Conservation (phyloP, 1,140 invertebrate species). For the Drosophila micromelanica region DNA sequence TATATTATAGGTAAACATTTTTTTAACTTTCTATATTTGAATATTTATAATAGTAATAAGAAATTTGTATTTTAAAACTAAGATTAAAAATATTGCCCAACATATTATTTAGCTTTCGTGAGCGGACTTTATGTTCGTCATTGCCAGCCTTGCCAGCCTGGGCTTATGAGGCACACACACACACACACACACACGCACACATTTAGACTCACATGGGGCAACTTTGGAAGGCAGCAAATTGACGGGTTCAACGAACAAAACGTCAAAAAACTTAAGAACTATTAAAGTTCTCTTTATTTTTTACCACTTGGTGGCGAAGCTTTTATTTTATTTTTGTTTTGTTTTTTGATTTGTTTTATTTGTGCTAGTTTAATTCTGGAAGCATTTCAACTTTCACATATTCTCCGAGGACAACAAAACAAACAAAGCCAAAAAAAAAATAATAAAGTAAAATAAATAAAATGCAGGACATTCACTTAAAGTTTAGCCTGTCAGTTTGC, state of each 20-base stretch:
- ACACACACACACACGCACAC: constrained; percentile 4
- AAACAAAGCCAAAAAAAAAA: background rate
- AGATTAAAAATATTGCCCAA: too few relatives aligned
- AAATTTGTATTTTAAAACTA: too few relatives aligned
- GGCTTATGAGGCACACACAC: constrained; percentile 1
- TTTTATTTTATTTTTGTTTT: constrained; percentile 47
- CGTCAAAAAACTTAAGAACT: constrained; percentile 66
- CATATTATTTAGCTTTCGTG: too few relatives aligned
- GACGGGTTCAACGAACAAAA: constrained; percentile 63
- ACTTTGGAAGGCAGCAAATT: constrained; percentile 62
- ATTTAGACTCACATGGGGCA: constrained; percentile 38
- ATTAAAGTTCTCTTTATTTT: constrained; percentile 66
- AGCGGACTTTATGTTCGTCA: background rate
- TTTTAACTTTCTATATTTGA: too few relatives aligned
- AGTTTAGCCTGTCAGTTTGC: constrained; percentile 60
- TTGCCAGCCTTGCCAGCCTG: constrained; percentile 23
- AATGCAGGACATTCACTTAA: constrained; percentile 79
- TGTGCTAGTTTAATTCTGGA: constrained; percentile 58
- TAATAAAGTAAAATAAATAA: constrained; percentile 59
- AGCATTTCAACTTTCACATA: constrained; percentile 76
- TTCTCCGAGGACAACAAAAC: constrained; percentile 74
- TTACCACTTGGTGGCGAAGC: constrained; percentile 23
- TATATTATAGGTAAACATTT: too few relatives aligned
- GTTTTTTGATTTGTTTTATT: constrained; percentile 34
- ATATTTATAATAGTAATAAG: too few relatives aligned